Evolutionary conservation across 2,888 invertebrate genomes (phyloP).

Genomic region (Leptarthrus brevirostris): DNA sequence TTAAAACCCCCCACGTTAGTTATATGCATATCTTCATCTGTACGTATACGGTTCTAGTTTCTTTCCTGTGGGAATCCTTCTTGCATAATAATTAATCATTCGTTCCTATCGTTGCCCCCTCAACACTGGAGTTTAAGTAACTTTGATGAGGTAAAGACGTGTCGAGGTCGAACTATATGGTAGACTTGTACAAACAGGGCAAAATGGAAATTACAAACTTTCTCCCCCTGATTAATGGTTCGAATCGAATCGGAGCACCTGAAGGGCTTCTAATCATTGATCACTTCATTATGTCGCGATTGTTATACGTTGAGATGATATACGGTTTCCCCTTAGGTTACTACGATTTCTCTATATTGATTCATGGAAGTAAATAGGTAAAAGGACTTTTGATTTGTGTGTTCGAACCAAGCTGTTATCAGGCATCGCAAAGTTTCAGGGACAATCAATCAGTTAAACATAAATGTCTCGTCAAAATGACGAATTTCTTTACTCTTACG

Average conservation of each 20-base stretch:
- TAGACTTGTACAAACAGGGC: background rate
- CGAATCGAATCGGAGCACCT: conserved; percentile 2
- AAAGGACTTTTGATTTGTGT: too few relatives aligned
- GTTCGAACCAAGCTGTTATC: too few relatives aligned
- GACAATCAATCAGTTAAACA: too few relatives aligned
- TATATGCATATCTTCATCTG: background rate
- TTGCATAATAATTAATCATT: conserved; percentile 15
- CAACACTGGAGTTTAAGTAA: background rate
- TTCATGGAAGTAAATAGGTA: too few relatives aligned
- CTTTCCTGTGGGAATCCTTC: background rate
- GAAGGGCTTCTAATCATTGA: conserved; percentile 28
- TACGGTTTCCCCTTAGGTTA: background rate
- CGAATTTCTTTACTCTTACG: too few relatives aligned
- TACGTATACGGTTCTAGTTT: background rate
- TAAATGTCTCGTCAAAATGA: too few relatives aligned
- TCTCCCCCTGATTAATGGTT: conserved; percentile 25
- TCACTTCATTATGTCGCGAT: conserved; percentile 36
- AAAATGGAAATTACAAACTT: conserved; percentile 6
- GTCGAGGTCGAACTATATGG: background rate
- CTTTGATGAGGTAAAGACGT: background rate
- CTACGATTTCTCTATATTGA: too few relatives aligned
- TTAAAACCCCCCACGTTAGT: background rate
- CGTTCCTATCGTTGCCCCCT: conserved; percentile 1
- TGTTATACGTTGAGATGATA: conserved; percentile 18
- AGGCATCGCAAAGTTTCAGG: too few relatives aligned